Evolutionary conservation across 1,140 invertebrate species (phyloP).

Genomic region (Apis laboriosa): DNA sequence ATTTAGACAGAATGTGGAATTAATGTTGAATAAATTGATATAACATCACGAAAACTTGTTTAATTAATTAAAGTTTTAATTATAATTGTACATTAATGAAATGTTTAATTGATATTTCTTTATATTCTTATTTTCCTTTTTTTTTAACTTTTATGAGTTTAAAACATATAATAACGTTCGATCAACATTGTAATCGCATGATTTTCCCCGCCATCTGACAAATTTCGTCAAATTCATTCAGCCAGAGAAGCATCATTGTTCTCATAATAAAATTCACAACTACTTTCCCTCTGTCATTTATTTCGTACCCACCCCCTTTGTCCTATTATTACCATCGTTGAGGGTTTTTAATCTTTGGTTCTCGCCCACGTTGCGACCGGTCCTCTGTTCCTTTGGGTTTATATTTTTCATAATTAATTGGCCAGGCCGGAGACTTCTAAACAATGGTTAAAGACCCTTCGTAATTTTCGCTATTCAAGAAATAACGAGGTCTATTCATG

Average conservation of each 20-base stretch:
- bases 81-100: too few species aligned
- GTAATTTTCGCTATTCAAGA: conserved; percentile 17
- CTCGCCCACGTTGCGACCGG: conserved; percentile 18
- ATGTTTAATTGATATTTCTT: too few species aligned
- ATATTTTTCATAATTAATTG: conserved; percentile 48
- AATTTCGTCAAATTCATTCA: conserved; percentile 41
- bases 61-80: too few species aligned
- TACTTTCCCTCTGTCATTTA: conserved; percentile 31
- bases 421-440: conserved; percentile 9
- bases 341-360: conserved; percentile 38
- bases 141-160: too few species aligned
- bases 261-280: conserved; percentile 51
- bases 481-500: conserved; percentile 25
- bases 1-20: too few species aligned
- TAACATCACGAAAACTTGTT: too few species aligned
- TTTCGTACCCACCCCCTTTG: conserved; percentile 11
- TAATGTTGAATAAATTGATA: too few species aligned
- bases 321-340: conserved; percentile 45
- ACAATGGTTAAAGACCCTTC: conserved; percentile 20
- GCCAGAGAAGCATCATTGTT: conserved; percentile 22
- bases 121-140: too few species aligned
- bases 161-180: too few species aligned
- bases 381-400: neutral
- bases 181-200: conserved; percentile 2
- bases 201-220: neutral